Evolutionary conservation across 1,140 invertebrate species (phyloP).

Genomic region (Pseudomyrmex pallidus): DNA sequence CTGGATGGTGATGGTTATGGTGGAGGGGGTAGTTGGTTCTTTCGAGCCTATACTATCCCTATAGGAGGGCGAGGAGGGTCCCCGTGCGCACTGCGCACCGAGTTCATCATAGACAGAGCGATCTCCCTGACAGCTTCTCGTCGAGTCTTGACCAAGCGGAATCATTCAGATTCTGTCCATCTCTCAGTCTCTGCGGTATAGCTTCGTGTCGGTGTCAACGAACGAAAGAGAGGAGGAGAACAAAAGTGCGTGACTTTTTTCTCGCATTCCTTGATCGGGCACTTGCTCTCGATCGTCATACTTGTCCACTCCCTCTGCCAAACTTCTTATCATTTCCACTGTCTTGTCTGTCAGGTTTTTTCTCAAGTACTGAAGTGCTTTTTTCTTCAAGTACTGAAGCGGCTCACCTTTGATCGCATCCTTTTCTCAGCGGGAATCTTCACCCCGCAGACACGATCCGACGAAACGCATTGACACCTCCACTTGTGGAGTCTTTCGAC

Average conservation of each 20-base stretch:
- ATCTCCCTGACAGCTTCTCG: slow-evolving; percentile 81
- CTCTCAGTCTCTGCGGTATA: slow-evolving; percentile 70
- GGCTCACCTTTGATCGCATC: slow-evolving; percentile 1
- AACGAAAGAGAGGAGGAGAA: slow-evolving; percentile 43
- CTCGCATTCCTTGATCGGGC: slow-evolving; percentile 11
- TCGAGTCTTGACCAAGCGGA: slow-evolving; percentile 74
- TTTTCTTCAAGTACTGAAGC: neutral
- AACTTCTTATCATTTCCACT: slow-evolving; percentile 21
- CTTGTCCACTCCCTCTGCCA: neutral
- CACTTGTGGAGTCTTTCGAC: slow-evolving; percentile 10
- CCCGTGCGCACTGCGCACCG: slow-evolving; percentile 80
- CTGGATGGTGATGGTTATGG: slow-evolving; percentile 74
- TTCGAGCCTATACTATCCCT: slow-evolving; percentile 76
- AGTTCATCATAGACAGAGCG: slow-evolving; percentile 82
- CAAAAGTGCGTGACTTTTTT: slow-evolving; percentile 59
- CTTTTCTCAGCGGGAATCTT: slow-evolving; percentile 13
- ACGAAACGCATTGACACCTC: slow-evolving; percentile 34
- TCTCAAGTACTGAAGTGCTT: neutral
- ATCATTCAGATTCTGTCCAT: slow-evolving; percentile 76
- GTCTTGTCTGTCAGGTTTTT: neutral
- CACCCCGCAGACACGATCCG: slow-evolving; percentile 10
- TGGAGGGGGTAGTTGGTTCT: slow-evolving; percentile 80
- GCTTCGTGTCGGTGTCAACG: slow-evolving; percentile 57
- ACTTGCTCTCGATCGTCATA: slow-evolving; percentile 18
- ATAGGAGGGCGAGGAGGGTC: slow-evolving; percentile 77